Evolutionary conservation across 2,113 vertebrate genomes (phyloP), one percentile per base, ranked within the genome.

Genomic region (Ammodytes marinus): DNA sequence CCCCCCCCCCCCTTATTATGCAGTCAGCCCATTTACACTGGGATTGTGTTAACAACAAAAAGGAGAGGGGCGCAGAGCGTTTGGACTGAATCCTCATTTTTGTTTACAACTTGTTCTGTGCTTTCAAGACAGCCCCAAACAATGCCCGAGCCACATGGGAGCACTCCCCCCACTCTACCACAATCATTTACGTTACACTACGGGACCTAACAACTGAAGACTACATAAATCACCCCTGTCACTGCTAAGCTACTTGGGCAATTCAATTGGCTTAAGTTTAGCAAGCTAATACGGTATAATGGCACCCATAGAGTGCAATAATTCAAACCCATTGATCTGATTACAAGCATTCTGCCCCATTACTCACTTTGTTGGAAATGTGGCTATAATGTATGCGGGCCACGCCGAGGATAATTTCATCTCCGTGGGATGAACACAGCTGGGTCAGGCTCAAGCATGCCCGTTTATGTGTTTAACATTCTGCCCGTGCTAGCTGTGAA

Each of bases 311-410:
- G 50, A 59, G 81, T 74, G 86, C 60, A 83, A 87, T 90, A 80
- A 91, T 81, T 93, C 88, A 85, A 83, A 90, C 47, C 61, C 85
- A 89, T 80, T 91, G 89, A 93, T 92, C 89, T 92, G 88, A 92
- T 91, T 85, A 81, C 85, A 89, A 82, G 59, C 84, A 77, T 83
- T 69, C 84, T 71, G 47, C 71, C 50, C 59, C 53, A 76, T 84
- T 83, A 89, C 83, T 82, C 84, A 82, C 46, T 66, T 43, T 57
- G 68, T 40, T 74, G 65, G 69, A 84, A 89, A 80, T 19, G 8
- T 65, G 65, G 43, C 58, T 78, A 27, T 27, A 70, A 76, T 72
- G 14, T 73, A 81, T 82, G 69, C 64, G 75, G 47, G 68, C 0
- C 2, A 11, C 61, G 76, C 72, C 59, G 64, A 87, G 63, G 82